phyloP scores from a whole-genome alignment of 2,797 vertebrate genomes.

The Anguilla megastoma region DNA sequence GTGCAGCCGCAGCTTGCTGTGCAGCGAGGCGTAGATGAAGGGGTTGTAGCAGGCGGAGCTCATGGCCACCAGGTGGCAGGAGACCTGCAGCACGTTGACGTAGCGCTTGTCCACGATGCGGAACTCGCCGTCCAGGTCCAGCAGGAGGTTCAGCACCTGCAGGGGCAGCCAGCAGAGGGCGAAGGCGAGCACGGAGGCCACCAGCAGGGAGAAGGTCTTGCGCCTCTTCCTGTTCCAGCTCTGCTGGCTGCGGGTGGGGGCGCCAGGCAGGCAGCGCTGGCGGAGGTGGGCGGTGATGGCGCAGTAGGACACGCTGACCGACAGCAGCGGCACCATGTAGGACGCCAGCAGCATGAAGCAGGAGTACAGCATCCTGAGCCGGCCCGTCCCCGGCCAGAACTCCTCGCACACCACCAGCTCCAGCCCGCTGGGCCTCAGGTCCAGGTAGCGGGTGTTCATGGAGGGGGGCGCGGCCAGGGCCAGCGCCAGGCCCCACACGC shows the following conservation, averaged over 20 bases:
- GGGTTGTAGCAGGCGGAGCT: slow-evolving; percentile 80
- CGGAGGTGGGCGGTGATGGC: slow-evolving; percentile 71
- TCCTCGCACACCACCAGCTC: slow-evolving; percentile 77
- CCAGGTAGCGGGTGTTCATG: slow-evolving; percentile 69
- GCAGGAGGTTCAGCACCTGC: slow-evolving; percentile 75
- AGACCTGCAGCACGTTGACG: slow-evolving; percentile 72
- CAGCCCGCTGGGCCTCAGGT: slow-evolving; percentile 69
- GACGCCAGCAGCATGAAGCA: slow-evolving; percentile 68
- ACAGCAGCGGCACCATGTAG: slow-evolving; percentile 76
- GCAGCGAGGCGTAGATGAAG: slow-evolving; percentile 79
- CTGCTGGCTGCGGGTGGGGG: slow-evolving; percentile 61
- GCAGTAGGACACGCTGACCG: slow-evolving; percentile 75
- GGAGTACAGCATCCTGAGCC: slow-evolving; percentile 72
- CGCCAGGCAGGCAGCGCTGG: slow-evolving; percentile 67
- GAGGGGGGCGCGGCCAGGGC: slow-evolving; percentile 71
- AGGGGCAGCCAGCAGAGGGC: slow-evolving; percentile 77
- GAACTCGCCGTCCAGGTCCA: slow-evolving; percentile 77
- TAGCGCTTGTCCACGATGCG: slow-evolving; percentile 74
- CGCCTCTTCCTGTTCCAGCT: slow-evolving; percentile 70
- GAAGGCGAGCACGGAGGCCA: slow-evolving; percentile 74
- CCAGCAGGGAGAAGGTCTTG: slow-evolving; percentile 73
- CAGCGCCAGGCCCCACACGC: slow-evolving; percentile 72
- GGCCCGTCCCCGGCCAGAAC: slow-evolving; percentile 71
- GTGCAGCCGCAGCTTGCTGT: slow-evolving; percentile 75
- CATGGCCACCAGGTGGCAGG: slow-evolving; percentile 78